These are phyloP conservation scores for Abrostola tripartita DNA, from an alignment of 2,888 invertebrate species.

Conservation along the genomic window DNA sequence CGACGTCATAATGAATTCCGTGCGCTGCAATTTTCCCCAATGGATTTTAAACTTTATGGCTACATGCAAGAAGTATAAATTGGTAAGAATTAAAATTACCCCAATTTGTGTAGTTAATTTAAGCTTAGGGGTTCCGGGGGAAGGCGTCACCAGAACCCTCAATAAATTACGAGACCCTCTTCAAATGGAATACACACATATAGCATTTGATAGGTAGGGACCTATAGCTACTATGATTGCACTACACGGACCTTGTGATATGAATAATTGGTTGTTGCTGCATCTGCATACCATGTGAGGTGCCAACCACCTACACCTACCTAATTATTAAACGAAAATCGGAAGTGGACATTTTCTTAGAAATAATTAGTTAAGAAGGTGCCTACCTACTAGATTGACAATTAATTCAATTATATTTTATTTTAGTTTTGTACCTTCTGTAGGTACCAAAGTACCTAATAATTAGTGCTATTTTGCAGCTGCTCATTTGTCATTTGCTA, in stretches of 20 bases:
- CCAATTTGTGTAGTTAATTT: constrained; percentile 32
- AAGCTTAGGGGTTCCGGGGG: constrained; percentile 26
- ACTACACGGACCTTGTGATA: constrained; percentile 5
- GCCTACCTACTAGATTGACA: too few relatives aligned
- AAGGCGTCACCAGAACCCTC: constrained; percentile 39
- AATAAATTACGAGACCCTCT: constrained; percentile 45
- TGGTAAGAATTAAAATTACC: constrained; percentile 10
- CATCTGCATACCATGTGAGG: too few relatives aligned
- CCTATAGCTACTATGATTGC: not conserved
- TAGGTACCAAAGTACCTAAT: too few relatives aligned
- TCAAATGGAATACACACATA: constrained; percentile 18
- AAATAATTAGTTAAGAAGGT: too few relatives aligned
- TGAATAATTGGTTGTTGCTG: not conserved
- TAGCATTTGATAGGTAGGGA: constrained; percentile 4
- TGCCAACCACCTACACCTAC: too few relatives aligned
- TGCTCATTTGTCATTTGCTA: too few relatives aligned
- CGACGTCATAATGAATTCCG: constrained; percentile 5
- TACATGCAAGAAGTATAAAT: constrained; percentile 4
- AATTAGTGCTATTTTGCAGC: too few relatives aligned
- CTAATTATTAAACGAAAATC: too few relatives aligned
- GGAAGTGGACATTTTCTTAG: too few relatives aligned
- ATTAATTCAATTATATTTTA: too few relatives aligned
- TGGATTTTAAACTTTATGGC: constrained; percentile 1
- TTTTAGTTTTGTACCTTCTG: too few relatives aligned
- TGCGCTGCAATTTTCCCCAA: not conserved